phyloP scores from a whole-genome alignment of 2,113 vertebrate species.

The Myiopsitta monachus region DNA sequence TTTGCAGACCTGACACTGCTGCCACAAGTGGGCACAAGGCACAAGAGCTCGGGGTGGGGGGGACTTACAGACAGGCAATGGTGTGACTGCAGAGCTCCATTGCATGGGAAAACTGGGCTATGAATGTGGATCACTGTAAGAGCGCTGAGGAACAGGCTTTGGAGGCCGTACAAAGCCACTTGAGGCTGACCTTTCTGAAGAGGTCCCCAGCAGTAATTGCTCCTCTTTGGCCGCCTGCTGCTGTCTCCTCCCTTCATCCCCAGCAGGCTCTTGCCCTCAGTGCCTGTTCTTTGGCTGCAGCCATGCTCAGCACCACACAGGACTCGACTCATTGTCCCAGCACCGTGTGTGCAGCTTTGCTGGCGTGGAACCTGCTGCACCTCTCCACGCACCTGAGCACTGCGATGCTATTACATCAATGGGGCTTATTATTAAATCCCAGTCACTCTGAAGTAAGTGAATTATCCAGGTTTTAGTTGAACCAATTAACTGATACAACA shows the following conservation, averaged over 20 bases:
- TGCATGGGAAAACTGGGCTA: constrained; percentile 8
- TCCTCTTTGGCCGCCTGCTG: background rate
- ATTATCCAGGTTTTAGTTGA: background rate
- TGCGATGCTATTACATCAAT: background rate
- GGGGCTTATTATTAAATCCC: background rate
- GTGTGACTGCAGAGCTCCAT: background rate
- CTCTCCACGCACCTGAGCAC: background rate
- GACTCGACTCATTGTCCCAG: background rate
- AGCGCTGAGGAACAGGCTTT: background rate
- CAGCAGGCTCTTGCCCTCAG: background rate
- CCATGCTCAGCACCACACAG: background rate
- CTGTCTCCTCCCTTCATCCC: background rate
- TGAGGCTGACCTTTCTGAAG: background rate
- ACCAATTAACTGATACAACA: constrained; percentile 44
- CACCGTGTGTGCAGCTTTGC: background rate
- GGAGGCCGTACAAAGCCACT: background rate
- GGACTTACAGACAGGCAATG: background rate
- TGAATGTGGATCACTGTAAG: constrained; percentile 18
- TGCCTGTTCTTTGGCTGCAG: background rate
- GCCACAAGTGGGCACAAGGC: background rate
- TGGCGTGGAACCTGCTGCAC: background rate
- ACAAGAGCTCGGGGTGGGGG: background rate
- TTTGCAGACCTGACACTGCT: background rate
- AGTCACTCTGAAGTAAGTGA: background rate
- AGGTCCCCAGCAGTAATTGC: background rate